phyloP scores from a whole-genome alignment of 2,113 vertebrate species.

The Myotis lucifugus region DNA sequence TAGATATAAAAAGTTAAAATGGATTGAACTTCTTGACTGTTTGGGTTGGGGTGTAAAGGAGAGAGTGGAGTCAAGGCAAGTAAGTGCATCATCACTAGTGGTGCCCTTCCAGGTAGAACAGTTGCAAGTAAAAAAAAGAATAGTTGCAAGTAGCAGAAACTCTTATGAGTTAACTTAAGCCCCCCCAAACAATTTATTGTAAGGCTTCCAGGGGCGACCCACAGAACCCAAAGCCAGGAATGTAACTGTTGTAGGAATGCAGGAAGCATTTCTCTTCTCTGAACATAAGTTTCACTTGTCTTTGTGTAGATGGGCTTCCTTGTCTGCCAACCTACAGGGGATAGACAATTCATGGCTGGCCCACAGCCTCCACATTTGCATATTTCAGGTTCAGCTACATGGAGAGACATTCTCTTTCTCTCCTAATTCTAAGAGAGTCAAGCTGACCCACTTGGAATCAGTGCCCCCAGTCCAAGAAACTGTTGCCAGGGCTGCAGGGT shows the following conservation, averaged over 20 bases:
- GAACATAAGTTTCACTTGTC: conserved; percentile 51
- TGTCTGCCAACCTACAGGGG: background rate
- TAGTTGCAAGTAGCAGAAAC: background rate
- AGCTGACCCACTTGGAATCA: conserved; percentile 40
- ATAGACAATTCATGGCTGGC: background rate
- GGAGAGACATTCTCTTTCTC: conserved; percentile 29
- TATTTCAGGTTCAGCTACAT: conserved; percentile 19
- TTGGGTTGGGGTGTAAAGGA: background rate
- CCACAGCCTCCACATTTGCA: background rate
- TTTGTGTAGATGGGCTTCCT: conserved; percentile 7
- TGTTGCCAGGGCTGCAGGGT: conserved; percentile 13
- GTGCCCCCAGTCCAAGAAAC: conserved; percentile 9
- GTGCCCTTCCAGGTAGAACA: background rate
- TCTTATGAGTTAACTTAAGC: background rate
- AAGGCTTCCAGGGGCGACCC: background rate
- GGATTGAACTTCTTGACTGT: background rate
- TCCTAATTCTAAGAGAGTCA: conserved; percentile 48
- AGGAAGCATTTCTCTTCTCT: conserved; percentile 3
- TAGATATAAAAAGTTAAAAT: background rate
- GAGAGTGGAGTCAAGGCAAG: background rate
- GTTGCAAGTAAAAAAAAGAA: conserved; percentile 1
- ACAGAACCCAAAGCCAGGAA: conserved; percentile 3
- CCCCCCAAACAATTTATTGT: background rate
- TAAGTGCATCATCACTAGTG: background rate
- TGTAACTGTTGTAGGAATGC: background rate